Evolutionary conservation across 2,797 vertebrate genomes (phyloP).

Genomic region (Hemitrygon akajei): DNA sequence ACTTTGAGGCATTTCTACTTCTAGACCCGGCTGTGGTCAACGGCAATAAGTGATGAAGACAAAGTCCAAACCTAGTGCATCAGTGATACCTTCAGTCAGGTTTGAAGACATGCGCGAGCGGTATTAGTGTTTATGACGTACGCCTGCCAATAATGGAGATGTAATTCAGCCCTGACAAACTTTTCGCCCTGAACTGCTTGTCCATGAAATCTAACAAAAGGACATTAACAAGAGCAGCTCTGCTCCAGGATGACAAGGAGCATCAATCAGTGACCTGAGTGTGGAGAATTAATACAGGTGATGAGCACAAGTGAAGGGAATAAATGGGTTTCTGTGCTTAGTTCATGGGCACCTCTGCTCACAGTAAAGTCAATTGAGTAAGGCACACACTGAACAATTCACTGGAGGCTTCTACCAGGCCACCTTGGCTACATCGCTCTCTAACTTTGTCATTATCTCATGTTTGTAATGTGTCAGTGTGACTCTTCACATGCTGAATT

Average conservation of each 20-base stretch:
- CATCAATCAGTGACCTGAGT: not conserved
- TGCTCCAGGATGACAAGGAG: not conserved
- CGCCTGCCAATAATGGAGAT: not conserved
- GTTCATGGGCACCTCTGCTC: not conserved
- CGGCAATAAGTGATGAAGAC: not conserved
- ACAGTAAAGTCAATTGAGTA: not conserved
- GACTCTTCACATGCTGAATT: not conserved
- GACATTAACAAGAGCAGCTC: not conserved
- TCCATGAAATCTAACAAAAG: not conserved
- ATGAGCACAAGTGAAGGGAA: not conserved
- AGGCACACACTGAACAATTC: not conserved
- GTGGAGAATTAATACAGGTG: not conserved
- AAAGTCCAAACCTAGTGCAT: not conserved
- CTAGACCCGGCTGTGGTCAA: not conserved
- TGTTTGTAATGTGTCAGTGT: not conserved
- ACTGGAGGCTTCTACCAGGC: not conserved
- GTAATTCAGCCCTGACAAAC: not conserved
- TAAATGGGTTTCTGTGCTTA: not conserved
- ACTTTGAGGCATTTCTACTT: not conserved
- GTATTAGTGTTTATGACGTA: not conserved
- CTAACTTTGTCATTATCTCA: not conserved
- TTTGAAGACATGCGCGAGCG: not conserved
- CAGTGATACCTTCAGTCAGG: not conserved
- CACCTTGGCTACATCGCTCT: not conserved
- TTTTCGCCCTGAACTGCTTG: conserved; percentile 6